Evolutionary conservation across 2,888 invertebrate genomes (phyloP), one percentile per base, ranked within the genome.

Genomic region (Ormyrus nitidulus): DNA sequence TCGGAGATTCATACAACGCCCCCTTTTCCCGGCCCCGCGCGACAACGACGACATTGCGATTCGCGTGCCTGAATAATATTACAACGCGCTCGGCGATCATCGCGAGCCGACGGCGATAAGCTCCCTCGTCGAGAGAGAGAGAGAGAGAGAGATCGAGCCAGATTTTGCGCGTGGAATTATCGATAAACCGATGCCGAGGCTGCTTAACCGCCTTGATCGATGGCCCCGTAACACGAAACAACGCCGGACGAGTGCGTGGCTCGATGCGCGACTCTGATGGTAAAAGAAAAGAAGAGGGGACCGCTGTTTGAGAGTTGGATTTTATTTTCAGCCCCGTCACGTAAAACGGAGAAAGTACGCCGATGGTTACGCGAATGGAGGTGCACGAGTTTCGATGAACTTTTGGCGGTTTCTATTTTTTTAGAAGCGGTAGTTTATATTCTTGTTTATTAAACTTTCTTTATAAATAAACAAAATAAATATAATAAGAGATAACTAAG

Each of bases 21-120:
- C 13, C 19, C 19, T 19, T 19, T 19, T 19, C 19, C 19, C 19
- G 19, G 1, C 19, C 11, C 19, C 11, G 0, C 10, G 10, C 53
- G 7, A 10, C 0, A n/a, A 9, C 56, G 65, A 49, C 75, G 66
- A 66, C 66, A 66, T 49, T 44, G 66, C 66, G 51, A 64, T 70
- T 77, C 70, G 70, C 77, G 77, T 77, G 77, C 8, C 77, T 70
- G 64, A 56, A 56, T 64, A 75, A 64, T 77, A 77, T 70, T 70
- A 77, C 56, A 49, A 62, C 19, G 13, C 8, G 13, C 8, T 11
- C 48, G 46, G 44, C 46, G 70, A 64, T 62, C 54, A 70, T 64
- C 46, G 68, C 51, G 66, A 11, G 44, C 7, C 44, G 4, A 9
- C 48, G 64, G 46, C 65, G 75, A 75, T 75, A 75, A 68, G 74